A percentile compares a stretch with the other conserved stretches of the same genome.
These are phyloP conservation scores for Sus cebifrons DNA, from an alignment of 2,797 vertebrate species.

Conservation along the genomic window DNA sequence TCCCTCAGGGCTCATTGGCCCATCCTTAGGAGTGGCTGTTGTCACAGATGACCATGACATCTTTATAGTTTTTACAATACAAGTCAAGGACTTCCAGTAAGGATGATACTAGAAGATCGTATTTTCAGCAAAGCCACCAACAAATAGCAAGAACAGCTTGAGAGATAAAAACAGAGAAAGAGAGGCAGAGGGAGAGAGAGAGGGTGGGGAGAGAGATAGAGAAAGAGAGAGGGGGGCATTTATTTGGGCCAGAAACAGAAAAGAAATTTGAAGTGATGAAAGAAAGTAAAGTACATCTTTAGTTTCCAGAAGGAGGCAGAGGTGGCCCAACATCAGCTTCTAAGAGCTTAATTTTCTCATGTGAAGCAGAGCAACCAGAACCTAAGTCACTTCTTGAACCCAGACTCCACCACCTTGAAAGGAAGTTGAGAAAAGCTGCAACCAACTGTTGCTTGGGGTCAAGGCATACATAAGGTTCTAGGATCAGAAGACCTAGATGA, in stretches of 20 bases:
- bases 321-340: too few relatives aligned
- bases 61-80: background rate
- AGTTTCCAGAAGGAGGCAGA: background rate
- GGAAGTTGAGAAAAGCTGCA: background rate
- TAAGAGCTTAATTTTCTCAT: background rate
- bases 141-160: background rate
- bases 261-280: background rate
- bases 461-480: background rate
- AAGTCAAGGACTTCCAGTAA: background rate
- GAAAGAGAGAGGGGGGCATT: background rate
- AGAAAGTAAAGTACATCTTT: background rate
- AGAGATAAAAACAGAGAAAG: background rate
- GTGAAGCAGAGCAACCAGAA: background rate
- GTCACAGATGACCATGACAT: too few relatives aligned
- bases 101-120: background rate
- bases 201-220: too few relatives aligned
- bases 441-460: background rate
- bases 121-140: background rate
- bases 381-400: background rate
- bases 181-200: background rate
- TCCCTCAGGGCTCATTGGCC: too few relatives aligned
- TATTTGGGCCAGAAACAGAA: background rate
- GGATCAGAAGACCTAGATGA: background rate
- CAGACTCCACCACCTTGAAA: background rate
- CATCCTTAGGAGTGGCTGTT: too few relatives aligned